Evolutionary conservation across 1,140 invertebrate species (phyloP), one percentile per base, ranked within the genome.

Genomic region (Aplysia californica): DNA sequence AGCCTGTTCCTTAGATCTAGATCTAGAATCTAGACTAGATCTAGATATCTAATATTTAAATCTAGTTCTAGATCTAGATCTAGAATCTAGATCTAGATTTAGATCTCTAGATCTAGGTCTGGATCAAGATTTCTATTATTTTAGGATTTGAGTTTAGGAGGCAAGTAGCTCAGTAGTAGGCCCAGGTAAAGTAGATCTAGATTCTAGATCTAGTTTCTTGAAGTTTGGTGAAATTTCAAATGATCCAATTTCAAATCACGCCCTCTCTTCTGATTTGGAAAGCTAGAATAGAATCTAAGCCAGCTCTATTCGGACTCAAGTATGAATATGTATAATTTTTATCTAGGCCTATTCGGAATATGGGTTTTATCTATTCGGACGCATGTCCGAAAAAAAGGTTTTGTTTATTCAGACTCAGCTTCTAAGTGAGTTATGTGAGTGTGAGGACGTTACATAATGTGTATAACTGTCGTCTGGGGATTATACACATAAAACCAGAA

Each of bases 31-130:
- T n/a, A n/a, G n/a, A n/a, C n/a, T n/a, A n/a, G n/a, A n/a, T n/a
- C n/a, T n/a, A n/a, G n/a, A n/a, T n/a, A 50, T 50, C 44, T 15
- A 10, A 50, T 50, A 15, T 50, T 23, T 15, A 59, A 23, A 23
- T 5, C 31, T 23, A 15, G 23, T 59, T 10, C 6, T 59, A 59
- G 58, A 59, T 59, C 58, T 59, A 59, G 58, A 59, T 23, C 58
- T 59, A 59, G 58, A 59, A 15, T 59, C 58, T 59, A 59, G 58
- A 59, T 59, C 58, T 59, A 59, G 58, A 59, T 59, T n/a, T 50
- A 50, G 44, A 50, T n/a, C n/a, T 50, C n/a, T n/a, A n/a, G n/a
- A n/a, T n/a, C n/a, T n/a, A n/a, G n/a, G n/a, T n/a, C n/a, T n/a
- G n/a, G n/a, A n/a, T n/a, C n/a, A n/a, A n/a, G n/a, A n/a, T n/a